Base-by-base conservation (phyloP, 2,888 invertebrate species). In the Callimorpha dominula region DNA sequence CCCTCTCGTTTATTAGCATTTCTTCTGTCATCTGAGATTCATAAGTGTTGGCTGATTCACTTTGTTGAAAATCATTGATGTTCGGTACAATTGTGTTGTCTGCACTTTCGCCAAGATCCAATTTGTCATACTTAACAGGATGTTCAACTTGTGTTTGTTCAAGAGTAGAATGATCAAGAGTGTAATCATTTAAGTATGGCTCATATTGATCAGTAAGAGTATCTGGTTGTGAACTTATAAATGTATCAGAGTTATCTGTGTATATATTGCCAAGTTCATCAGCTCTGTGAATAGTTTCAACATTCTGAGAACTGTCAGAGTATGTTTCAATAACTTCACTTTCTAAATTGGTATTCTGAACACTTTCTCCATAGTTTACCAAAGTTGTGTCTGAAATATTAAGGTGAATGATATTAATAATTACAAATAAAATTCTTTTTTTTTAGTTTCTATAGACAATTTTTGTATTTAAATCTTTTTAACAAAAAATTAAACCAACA, bases 1-100 rank as follows among this genome's bases (percentile, higher is more conserved):
- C 97, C 75, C 96, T 96, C 74, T 96, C 95, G 90, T 91, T 95
- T 88, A 95, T 92, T 17, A 93, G 80, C 86, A 92, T 91, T 78
- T 96, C 95, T 66, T 95, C 95, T 46, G 91, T 89, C 75, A 90
- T 94, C 75, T 92, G 91, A 85, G 90, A 89, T 78, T 93, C 93
- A 88, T 90, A 88, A 78, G 86, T 85, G 73, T 85, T 87, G 60
- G 81, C 76, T 62, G 82, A 78, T 52, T 95, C 93, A 84, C 84
- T 89, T 77, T 93, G 92, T 75, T 93, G 90, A 77, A 90, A 92
- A 60, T 94, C 92, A 83, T 81, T 91, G 6, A 90, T 87, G 70
- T 91, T 88, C 52, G 91, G 87, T 64, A 88, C 83, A 42, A 86
- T 80, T 70, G 82, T 83, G 52, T 79, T 87, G 64, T 91, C 91